Evolutionary conservation across 2,888 invertebrate genomes (phyloP).

Genomic region (Diploptera punctata): DNA sequence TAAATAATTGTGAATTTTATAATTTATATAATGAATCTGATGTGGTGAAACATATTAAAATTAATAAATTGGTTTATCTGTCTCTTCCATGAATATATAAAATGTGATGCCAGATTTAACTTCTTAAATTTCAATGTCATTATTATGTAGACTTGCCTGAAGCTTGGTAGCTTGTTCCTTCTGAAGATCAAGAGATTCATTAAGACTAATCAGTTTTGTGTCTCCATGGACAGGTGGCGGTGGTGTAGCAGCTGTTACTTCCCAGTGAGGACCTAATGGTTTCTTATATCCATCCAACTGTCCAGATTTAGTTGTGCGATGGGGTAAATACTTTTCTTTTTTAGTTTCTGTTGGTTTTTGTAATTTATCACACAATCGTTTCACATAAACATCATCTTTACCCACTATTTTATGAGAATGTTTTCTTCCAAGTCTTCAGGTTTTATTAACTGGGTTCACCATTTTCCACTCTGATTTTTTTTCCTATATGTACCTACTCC

Average conservation of each 20-base stretch:
- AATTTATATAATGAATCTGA: too few species aligned
- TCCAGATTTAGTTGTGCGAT: conserved; percentile 56
- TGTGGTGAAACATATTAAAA: too few species aligned
- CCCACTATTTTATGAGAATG: not conserved
- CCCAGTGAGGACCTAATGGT: conserved; percentile 57
- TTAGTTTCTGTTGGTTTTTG: conserved; percentile 46
- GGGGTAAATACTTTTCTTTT: conserved; percentile 62
- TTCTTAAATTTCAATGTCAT: too few species aligned
- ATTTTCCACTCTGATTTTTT: conserved; percentile 41
- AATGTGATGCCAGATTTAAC: too few species aligned
- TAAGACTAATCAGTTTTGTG: conserved; percentile 59
- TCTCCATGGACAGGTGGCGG: conserved; percentile 63
- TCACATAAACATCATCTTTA: conserved; percentile 57
- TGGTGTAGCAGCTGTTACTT: conserved; percentile 68
- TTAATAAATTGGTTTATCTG: too few species aligned
- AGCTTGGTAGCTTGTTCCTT: conserved; percentile 56
- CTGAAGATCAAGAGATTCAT: conserved; percentile 64
- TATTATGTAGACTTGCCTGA: too few species aligned
- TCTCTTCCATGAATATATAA: too few species aligned
- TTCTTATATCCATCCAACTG: not conserved
- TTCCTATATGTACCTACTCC: conserved; percentile 41
- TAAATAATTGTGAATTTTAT: too few species aligned
- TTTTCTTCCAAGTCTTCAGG: conserved; percentile 55
- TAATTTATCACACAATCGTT: conserved; percentile 63
- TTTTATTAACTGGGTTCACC: conserved; percentile 59